Conservation (phyloP, 2,113 vertebrate species). For the Caranx melampygus region DNA sequence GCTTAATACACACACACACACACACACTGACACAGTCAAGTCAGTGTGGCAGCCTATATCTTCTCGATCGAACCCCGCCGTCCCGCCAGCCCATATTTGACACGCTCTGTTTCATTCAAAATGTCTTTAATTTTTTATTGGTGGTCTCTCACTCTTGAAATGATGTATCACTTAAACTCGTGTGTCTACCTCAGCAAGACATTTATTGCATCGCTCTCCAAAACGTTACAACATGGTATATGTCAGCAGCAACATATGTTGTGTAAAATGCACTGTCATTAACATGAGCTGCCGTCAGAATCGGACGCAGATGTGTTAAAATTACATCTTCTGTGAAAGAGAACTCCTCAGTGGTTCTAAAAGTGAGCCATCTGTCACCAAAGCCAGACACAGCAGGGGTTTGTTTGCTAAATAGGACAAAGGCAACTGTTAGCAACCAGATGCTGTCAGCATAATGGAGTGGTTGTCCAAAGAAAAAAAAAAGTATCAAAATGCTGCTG, state of each 20-base stretch:
- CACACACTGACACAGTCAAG: too few relatives aligned
- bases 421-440: constrained; percentile 55
- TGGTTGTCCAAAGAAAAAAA: constrained; percentile 37
- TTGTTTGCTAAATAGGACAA: constrained; percentile 60
- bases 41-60: background rate
- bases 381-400: constrained; percentile 44
- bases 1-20: background rate
- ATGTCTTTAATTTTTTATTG: background rate
- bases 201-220: background rate
- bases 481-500: constrained; percentile 12
- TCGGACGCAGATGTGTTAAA: constrained; percentile 21
- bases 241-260: constrained; percentile 22
- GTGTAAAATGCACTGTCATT: constrained; percentile 24
- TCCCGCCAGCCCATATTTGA: background rate
- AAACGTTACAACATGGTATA: background rate
- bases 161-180: background rate
- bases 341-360: constrained; percentile 32
- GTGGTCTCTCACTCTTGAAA: background rate
- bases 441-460: constrained; percentile 55
- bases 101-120: background rate
- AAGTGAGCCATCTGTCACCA: constrained; percentile 68
- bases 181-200: background rate
- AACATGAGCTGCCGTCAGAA: constrained; percentile 21
- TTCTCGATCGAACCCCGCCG: background rate
- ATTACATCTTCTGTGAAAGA: constrained; percentile 39